Conservation (phyloP, 2,888 invertebrate genomes). For the Gastrophysa polygoni region DNA sequence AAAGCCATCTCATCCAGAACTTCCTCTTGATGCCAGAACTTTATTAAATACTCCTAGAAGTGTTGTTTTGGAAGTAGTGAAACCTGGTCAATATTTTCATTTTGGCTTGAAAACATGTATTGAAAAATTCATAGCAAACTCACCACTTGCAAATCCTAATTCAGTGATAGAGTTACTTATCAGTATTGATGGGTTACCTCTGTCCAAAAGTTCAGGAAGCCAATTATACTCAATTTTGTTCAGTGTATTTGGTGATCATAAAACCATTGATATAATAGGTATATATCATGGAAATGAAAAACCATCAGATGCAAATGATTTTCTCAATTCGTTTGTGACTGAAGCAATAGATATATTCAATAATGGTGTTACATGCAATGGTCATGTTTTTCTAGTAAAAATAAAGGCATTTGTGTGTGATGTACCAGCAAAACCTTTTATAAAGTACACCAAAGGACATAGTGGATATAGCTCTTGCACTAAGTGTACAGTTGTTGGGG, state of each 20-base stretch:
- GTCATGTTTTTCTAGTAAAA: constrained; percentile 18
- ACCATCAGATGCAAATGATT: constrained; percentile 22
- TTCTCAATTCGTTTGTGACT: constrained; percentile 29
- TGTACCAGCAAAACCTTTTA: constrained; percentile 23
- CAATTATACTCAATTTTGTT: constrained; percentile 18
- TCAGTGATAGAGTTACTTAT: not conserved
- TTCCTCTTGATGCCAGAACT: constrained; percentile 10
- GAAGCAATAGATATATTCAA: constrained; percentile 23
- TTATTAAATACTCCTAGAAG: constrained; percentile 7
- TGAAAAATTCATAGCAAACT: constrained; percentile 7
- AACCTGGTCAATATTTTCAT: constrained; percentile 20
- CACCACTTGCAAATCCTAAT: not conserved
- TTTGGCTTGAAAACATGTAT: constrained; percentile 16
- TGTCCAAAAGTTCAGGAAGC: constrained; percentile 19
- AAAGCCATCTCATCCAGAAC: constrained; percentile 7
- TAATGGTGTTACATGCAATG: constrained; percentile 27
- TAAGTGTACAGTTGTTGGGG: constrained; percentile 34
- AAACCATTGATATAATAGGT: constrained; percentile 21
- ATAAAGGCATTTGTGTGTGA: constrained; percentile 33
- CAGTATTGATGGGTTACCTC: constrained; percentile 15
- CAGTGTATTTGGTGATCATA: constrained; percentile 7
- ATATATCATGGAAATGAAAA: constrained; percentile 27
- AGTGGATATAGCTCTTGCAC: constrained; percentile 36
- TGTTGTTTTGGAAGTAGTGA: not conserved
- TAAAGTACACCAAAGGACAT: constrained; percentile 33